Base-by-base conservation (phyloP, 2,888 invertebrate species). In the Helicoverpa assulta region DNA sequence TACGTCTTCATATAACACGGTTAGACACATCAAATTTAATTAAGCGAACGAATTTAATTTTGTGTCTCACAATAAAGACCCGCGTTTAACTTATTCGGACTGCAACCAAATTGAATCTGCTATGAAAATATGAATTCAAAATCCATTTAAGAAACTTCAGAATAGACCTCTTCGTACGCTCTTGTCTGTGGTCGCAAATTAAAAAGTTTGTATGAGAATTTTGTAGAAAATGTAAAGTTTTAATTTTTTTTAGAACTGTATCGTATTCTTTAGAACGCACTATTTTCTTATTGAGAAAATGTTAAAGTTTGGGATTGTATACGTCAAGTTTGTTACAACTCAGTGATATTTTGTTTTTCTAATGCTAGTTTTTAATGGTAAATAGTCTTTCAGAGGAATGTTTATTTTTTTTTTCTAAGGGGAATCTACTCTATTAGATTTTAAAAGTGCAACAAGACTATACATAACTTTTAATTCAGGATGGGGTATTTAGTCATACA, bases 121-220 rank as follows among this genome's bases (percentile, higher is more conserved):
- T 78, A 72, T 69, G 80, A 84, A 86, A 87, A 88, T 88, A 83
- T 84, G 75, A 88, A 80, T 85, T 82, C 72, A 74, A 71, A 86
- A 80, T 80, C 64, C 76, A 84, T 85, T 87, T 79, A 83, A 70
- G 66, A 77, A 85, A 84, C 76, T 84, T 83, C 64, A 76, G 73
- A 81, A 74, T 78, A 80, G 58, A 80, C 71, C 62, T 76, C 75
- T 78, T 79, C 82, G 75, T 74, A 74, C 78, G 70, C 65, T 76
- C 80, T 78, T 80, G 79, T 76, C 80, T 84, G 78, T 80, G 68
- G 74, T 71, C 65, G 62, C 62, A 71, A 83, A 82, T 86, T 86
- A 84, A 83, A 82, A 84, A 85, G 84, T 83, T 86, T 81, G 43
- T 55, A 18, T 78, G 61, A 53, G 59, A 75, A 67, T 67, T 78